These are phyloP conservation scores for Sussaba pulchella DNA, from an alignment of 2,888 invertebrate species.

Conservation along the genomic window DNA sequence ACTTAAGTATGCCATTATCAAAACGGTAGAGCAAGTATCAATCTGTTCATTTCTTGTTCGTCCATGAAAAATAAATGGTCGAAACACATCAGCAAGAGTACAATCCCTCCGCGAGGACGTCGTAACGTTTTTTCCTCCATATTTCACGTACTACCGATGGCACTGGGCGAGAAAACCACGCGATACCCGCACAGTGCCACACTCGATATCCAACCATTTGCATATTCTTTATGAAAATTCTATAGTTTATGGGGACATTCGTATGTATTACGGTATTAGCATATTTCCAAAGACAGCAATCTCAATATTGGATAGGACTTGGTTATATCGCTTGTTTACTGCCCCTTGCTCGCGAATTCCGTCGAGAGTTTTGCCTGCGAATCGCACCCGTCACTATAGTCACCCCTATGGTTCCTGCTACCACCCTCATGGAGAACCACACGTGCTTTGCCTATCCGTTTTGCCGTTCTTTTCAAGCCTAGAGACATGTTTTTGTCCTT, in stretches of 20 bases:
- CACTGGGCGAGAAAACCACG: slow-evolving; percentile 48
- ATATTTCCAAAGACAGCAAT: slow-evolving; percentile 84
- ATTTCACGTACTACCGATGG: slow-evolving; percentile 35
- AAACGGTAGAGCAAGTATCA: slow-evolving; percentile 67
- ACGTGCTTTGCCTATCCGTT: slow-evolving; percentile 46
- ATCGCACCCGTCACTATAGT: slow-evolving; percentile 25
- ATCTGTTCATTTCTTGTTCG: slow-evolving; percentile 65
- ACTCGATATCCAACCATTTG: slow-evolving; percentile 83
- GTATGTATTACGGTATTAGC: slow-evolving; percentile 84
- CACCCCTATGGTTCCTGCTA: slow-evolving; percentile 19
- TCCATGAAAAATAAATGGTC: slow-evolving; percentile 38
- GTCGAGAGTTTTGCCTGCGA: slow-evolving; percentile 10
- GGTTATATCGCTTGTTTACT: slow-evolving; percentile 83
- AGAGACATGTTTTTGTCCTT: slow-evolving; percentile 75
- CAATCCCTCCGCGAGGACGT: slow-evolving; percentile 31
- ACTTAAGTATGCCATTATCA: slow-evolving; percentile 4
- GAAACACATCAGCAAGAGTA: slow-evolving; percentile 55
- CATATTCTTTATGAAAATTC: slow-evolving; percentile 84
- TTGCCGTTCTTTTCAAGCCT: slow-evolving; percentile 63
- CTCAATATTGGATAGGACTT: slow-evolving; percentile 83
- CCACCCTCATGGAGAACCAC: slow-evolving; percentile 53
- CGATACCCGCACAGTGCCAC: slow-evolving; percentile 38
- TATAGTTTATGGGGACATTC: slow-evolving; percentile 84
- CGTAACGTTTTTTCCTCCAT: slow-evolving; percentile 43
- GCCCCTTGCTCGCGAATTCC: slow-evolving; percentile 69